Conservation (phyloP, 2,888 invertebrate species). For the Dolomedes plantarius region DNA sequence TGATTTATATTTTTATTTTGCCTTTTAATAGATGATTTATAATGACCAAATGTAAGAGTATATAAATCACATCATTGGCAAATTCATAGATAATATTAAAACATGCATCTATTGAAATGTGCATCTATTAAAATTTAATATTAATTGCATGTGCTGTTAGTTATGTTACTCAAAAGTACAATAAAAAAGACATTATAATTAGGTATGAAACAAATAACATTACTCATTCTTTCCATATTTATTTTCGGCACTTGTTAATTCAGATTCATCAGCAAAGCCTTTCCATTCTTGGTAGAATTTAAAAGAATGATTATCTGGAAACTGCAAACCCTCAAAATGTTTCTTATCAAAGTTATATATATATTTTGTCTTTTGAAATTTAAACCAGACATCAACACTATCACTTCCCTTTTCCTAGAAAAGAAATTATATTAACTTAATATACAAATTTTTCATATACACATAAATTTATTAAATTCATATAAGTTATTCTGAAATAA, state of each 20-base stretch:
- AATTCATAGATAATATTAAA: too few species aligned
- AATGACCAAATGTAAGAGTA: too few species aligned
- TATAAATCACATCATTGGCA: too few species aligned
- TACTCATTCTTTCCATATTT: slow-evolving; percentile 94
- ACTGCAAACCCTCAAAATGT: slow-evolving; percentile 89
- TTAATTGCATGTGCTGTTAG: too few species aligned
- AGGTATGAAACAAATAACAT: slow-evolving; percentile 73
- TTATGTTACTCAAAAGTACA: too few species aligned
- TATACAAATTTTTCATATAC: neutral
- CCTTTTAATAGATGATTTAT: too few species aligned
- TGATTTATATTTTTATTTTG: too few species aligned
- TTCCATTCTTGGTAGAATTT: slow-evolving; percentile 88
- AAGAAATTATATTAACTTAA: too few species aligned
- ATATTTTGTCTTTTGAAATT: slow-evolving; percentile 98
- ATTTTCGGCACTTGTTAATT: slow-evolving; percentile 85
- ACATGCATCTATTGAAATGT: too few species aligned
- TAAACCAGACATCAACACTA: slow-evolving; percentile 85
- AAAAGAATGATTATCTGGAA: slow-evolving; percentile 86
- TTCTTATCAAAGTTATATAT: slow-evolving; percentile 87
- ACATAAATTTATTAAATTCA: neutral
- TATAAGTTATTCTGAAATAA: too few species aligned
- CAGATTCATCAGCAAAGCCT: slow-evolving; percentile 90
- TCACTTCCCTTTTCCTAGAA: slow-evolving; percentile 74
- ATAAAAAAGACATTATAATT: too few species aligned
- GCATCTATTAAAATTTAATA: too few species aligned